Base-by-base conservation (phyloP, 2,888 invertebrate genomes). In the Napeogenes inachia region DNA sequence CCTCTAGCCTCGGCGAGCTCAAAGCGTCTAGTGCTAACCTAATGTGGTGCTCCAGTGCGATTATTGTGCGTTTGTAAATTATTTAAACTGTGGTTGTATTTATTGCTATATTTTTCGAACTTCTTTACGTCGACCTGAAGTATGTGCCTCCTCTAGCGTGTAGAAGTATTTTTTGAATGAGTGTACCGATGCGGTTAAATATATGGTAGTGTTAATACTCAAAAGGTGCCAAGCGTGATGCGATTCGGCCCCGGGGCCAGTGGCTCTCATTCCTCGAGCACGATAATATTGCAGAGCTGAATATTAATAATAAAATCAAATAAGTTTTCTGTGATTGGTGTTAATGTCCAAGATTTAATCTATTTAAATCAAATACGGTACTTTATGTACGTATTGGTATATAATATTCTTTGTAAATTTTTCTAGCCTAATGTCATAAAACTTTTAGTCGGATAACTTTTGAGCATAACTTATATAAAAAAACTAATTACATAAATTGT, bases 191-290 rank as follows among this genome's bases (percentile, higher is more conserved):
- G 77, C 70, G 77, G 74, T 73, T 79, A 76, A 75, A 73, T 76
- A 73, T 70, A 77, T 82, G 77, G 81, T 82, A 79, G 84, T 77
- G 78, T 85, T 78, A 88, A 88, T 87, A 88, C 88, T 87, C 87
- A 88, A 79, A 83, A 81, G 84, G 86, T 85, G 85, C 80, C 81
- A 80, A 81, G 78, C 73, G 73, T 76, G 75, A 80, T 79, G 79
- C 78, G 79, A 75, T 72, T 75, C 71, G 73, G 73, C 73, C 71
- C 68, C 68, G 70, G 64, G 76, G 75, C 74, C 72, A 64, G 73
- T 79, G 76, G 75, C 77, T 82, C 81, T 87, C 87, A 87, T 87
- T 89, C 87, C 87, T 85, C 78, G 83, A 83, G 82, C 82, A 78
- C 84, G 78, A 77, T 82, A 80, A 81, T 80, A 77, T 77, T 79